Evolutionary conservation across 2,113 vertebrate genomes (phyloP).

Genomic region (Phalacrocorax carbo): DNA sequence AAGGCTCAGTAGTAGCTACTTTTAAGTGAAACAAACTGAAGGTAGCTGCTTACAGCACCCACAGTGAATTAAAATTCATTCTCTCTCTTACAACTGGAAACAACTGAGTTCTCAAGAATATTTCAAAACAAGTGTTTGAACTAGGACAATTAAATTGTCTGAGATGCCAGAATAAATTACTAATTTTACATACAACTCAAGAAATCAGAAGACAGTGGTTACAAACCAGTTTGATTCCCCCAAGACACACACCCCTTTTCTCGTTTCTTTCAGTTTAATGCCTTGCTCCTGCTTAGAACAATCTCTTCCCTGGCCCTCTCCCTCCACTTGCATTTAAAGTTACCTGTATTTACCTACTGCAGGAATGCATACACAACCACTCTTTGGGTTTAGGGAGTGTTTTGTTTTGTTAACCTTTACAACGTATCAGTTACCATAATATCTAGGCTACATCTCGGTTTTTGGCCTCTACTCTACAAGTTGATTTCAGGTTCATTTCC

Average conservation of each 20-base stretch:
- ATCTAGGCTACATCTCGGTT: neutral
- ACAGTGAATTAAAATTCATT: neutral
- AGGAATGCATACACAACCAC: constrained; percentile 13
- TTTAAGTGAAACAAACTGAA: neutral
- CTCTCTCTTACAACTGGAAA: neutral
- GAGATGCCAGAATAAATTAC: neutral
- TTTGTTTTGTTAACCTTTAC: constrained; percentile 53
- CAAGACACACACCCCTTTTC: neutral
- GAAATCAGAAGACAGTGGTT: neutral
- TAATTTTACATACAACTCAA: neutral
- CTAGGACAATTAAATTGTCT: neutral
- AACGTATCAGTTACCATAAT: neutral
- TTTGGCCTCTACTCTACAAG: neutral
- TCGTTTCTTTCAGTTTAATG: neutral
- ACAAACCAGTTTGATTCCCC: neutral
- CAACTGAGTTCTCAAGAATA: neutral
- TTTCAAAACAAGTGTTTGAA: neutral
- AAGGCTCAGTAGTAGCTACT: neutral
- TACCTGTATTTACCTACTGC: constrained; percentile 34
- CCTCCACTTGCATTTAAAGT: neutral
- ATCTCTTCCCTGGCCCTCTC: neutral
- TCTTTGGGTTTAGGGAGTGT: constrained; percentile 49
- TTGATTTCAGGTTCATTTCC: neutral
- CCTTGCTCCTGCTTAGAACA: neutral
- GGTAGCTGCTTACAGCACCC: neutral